Conservation (phyloP, 2,113 vertebrate genomes). For the Erythrocercus mccallii region DNA sequence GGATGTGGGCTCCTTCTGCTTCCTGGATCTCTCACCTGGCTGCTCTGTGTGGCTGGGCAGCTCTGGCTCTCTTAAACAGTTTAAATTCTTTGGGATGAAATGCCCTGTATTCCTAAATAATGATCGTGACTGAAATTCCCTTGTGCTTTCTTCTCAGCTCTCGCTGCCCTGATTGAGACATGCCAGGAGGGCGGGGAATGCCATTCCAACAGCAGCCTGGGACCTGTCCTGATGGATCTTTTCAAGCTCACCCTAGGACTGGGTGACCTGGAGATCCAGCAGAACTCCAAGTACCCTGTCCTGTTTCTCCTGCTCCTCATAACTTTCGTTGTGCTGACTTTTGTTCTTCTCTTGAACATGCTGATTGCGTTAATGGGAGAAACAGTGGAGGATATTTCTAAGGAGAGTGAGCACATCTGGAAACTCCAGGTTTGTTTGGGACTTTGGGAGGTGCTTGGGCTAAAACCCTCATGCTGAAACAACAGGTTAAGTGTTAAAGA, state of each 20-base stretch:
- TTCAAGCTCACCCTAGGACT: constrained; percentile 81
- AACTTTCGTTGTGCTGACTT: constrained; percentile 77
- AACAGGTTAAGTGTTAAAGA: not conserved
- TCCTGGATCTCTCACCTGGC: not conserved
- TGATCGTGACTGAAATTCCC: not conserved
- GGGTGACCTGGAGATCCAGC: constrained; percentile 79
- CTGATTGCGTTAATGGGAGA: constrained; percentile 81
- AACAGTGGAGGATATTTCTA: constrained; percentile 79
- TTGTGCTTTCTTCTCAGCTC: constrained; percentile 47
- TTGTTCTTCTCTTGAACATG: constrained; percentile 82
- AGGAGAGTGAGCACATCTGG: constrained; percentile 82
- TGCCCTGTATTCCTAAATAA: not conserved
- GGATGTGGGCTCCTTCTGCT: not conserved
- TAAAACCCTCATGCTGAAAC: not conserved
- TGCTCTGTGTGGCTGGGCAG: not conserved
- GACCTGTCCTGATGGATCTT: constrained; percentile 74
- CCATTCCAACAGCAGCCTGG: constrained; percentile 72
- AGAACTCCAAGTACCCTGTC: constrained; percentile 78
- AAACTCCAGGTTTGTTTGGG: constrained; percentile 74
- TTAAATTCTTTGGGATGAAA: not conserved
- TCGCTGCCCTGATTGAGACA: constrained; percentile 75
- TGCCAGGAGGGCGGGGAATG: constrained; percentile 59
- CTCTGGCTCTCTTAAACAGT: not conserved
- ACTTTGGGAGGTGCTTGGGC: not conserved
- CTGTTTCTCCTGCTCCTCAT: constrained; percentile 79